Base-by-base conservation (phyloP, 2,113 vertebrate species). In the Elephas maximus region DNA sequence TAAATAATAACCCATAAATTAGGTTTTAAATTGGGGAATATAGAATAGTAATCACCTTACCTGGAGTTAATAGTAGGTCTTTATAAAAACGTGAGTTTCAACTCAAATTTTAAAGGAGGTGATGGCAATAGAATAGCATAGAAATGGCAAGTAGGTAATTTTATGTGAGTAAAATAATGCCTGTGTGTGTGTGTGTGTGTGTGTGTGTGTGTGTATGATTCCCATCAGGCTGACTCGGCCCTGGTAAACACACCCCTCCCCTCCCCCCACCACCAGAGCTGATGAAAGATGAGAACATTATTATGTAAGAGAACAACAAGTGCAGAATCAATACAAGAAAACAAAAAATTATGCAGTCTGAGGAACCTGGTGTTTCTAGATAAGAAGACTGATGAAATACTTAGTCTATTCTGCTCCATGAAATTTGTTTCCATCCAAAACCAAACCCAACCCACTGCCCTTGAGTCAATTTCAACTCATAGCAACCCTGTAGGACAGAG, bases 341-440 rank as follows among this genome's bases (percentile, higher is more conserved):
- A 23, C 77, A 90, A 84, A 53, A 83, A n/a, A 24, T n/a, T 41
- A 24, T 18, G 18, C 18, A 44, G 3, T 24, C 28, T 51, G 48
- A 71, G n/a, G 78, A 80, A 88, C 85, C 51, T 37, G 20, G 12
- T 51, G 33, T 80, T 77, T 41, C 12, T 28, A 93, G 57, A 63
- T 88, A 37, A 80, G 53, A 81, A 91, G 91, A 83, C 80, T 92
- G 48, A 77, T 84, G 37, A 88, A 83, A 57, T 83, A 48, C 20
- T 90, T 78, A 93, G 5, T 78, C 15, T 45, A 20, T 83, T 62
- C 7, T 33, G 65, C 26, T 69, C 15, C 28, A 51, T 44, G 90
- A 77, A 88, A 69, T 76, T 91, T 76, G 12, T 53, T 85, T 73
- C 41, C 26, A 44, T 37, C 79, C 53, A 57, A 57, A 57, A 57